Conservation (phyloP, 2,888 invertebrate genomes). For the Antheraea yamamai region DNA sequence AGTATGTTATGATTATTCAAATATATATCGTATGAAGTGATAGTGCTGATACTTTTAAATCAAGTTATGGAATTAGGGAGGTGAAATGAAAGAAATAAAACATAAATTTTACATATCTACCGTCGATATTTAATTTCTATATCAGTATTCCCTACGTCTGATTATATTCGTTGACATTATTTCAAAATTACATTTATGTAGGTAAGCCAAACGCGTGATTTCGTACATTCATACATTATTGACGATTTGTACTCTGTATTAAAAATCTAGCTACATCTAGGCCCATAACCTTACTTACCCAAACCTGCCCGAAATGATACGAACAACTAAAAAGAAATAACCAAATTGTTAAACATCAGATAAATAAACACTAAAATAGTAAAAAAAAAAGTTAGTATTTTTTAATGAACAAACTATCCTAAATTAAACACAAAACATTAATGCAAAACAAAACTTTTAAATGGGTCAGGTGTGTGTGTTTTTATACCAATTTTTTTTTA, state of each 20-base stretch:
- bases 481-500: conserved; percentile 46
- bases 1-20: too few relatives aligned
- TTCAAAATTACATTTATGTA: conserved; percentile 74
- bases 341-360: conserved; percentile 58
- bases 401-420: conserved; percentile 71
- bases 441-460: conserved; percentile 54
- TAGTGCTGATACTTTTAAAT: too few relatives aligned
- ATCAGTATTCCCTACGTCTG: conserved; percentile 81
- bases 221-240: conserved; percentile 62
- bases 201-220: conserved; percentile 75
- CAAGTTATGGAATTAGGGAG: neutral
- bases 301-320: conserved; percentile 80
- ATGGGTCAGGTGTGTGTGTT: conserved; percentile 57
- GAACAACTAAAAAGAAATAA: conserved; percentile 61
- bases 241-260: conserved; percentile 82
- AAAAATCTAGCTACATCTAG: conserved; percentile 81
- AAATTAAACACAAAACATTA: conserved; percentile 68
- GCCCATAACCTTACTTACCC: conserved; percentile 82
- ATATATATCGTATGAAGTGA: too few relatives aligned
- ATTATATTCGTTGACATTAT: conserved; percentile 83
- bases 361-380: conserved; percentile 64
- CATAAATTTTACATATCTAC: conserved; percentile 74
- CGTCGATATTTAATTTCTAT: conserved; percentile 82
- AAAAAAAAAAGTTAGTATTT: conserved; percentile 44
- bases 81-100: conserved; percentile 53